Percentiles rank a stretch among this genome's conserved stretches.
Evolutionary conservation across 2,888 invertebrate genomes (phyloP).

Genomic region (Thelaira solivaga): DNA sequence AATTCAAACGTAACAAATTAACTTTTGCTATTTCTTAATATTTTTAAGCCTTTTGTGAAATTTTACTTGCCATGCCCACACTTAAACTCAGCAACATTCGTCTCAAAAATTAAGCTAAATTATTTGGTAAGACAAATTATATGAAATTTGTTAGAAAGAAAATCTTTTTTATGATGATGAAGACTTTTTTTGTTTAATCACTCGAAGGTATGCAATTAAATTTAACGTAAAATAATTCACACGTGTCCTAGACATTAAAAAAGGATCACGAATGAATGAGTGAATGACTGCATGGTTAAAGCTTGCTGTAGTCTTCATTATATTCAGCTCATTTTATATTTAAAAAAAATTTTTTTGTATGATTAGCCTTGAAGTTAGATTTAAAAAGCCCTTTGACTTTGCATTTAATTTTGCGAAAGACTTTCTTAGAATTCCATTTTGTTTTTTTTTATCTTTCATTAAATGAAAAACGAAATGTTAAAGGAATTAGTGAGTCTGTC

Average conservation of each 20-base stretch:
- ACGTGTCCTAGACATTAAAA: constrained; percentile 67
- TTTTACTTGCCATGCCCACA: too few species aligned
- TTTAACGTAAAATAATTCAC: constrained; percentile 65
- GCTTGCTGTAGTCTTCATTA: too few species aligned
- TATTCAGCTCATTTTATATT: too few species aligned
- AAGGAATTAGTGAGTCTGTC: constrained; percentile 1
- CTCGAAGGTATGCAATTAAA: constrained; percentile 39
- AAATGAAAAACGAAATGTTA: neutral
- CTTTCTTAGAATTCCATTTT: constrained; percentile 5
- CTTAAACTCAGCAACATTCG: too few species aligned
- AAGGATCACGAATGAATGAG: neutral
- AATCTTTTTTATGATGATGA: constrained; percentile 7
- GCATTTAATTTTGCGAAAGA: neutral
- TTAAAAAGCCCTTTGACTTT: constrained; percentile 7
- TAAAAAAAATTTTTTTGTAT: too few species aligned
- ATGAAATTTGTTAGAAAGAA: neutral
- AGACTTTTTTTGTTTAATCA: neutral
- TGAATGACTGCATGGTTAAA: too few species aligned
- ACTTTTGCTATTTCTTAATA: too few species aligned
- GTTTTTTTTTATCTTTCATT: neutral
- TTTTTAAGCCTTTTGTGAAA: too few species aligned
- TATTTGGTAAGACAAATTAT: neutral
- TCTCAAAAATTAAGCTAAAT: too few species aligned
- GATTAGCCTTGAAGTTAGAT: constrained; percentile 55
- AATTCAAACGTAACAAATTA: too few species aligned